Evolutionary conservation across 2,888 invertebrate species (phyloP).

Genomic region (Danaus chrysippus): DNA sequence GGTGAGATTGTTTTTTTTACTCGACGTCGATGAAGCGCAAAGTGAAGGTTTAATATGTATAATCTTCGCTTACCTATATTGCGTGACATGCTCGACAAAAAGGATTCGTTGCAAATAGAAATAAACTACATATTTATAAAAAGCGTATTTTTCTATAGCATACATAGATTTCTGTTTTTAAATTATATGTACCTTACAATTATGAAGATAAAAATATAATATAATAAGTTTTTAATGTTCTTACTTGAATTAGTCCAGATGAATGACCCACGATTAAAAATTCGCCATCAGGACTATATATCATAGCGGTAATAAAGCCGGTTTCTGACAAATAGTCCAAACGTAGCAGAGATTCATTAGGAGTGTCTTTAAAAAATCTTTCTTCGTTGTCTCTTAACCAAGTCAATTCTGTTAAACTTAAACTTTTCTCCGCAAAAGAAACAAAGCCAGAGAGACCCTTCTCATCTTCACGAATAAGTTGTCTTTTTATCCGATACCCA

Average conservation of each 20-base stretch:
- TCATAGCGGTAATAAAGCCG: constrained; percentile 56
- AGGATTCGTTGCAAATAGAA: too few species aligned
- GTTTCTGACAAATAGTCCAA: constrained; percentile 48
- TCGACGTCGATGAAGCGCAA: too few species aligned
- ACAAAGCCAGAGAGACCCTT: constrained; percentile 38
- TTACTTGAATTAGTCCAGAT: constrained; percentile 76
- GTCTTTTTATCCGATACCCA: constrained; percentile 46
- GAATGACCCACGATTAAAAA: constrained; percentile 69
- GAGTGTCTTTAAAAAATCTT: constrained; percentile 53
- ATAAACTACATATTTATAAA: too few species aligned
- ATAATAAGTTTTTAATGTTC: background rate
- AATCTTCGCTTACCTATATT: too few species aligned
- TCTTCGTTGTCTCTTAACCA: constrained; percentile 58
- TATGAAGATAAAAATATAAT: background rate
- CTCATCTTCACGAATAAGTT: constrained; percentile 43
- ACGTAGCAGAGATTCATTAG: constrained; percentile 43
- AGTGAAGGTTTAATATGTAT: too few species aligned
- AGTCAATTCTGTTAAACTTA: constrained; percentile 35
- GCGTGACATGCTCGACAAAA: too few species aligned
- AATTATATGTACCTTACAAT: background rate
- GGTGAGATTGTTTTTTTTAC: constrained; percentile 20
- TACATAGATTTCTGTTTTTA: too few species aligned
- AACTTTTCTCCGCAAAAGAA: constrained; percentile 51
- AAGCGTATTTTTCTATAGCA: too few species aligned
- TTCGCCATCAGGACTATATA: constrained; percentile 65